phyloP scores from a whole-genome alignment of 2,113 vertebrate species.

The Percopsis transmontana region DNA sequence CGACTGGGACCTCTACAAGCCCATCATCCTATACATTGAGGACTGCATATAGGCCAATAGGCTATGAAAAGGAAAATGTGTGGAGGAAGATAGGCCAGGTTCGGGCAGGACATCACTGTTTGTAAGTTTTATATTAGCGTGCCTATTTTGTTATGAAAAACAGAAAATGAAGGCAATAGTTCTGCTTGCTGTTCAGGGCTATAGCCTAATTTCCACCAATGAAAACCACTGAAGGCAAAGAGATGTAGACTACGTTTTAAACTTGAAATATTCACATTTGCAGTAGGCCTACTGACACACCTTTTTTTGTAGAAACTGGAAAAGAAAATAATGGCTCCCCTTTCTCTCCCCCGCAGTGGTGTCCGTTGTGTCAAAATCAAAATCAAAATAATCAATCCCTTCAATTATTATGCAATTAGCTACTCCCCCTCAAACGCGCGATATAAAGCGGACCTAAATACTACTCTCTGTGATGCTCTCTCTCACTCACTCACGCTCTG shows the following conservation, averaged over 20 bases:
- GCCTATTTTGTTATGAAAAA: too few relatives aligned
- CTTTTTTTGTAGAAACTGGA: not conserved
- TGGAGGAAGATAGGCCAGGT: not conserved
- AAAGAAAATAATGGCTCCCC: not conserved
- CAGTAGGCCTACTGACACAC: not conserved
- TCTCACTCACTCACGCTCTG: not conserved
- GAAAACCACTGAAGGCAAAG: too few relatives aligned
- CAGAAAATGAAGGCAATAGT: too few relatives aligned
- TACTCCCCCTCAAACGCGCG: conserved; percentile 1
- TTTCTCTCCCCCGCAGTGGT: not conserved
- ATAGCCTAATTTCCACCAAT: too few relatives aligned
- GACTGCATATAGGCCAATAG: conserved; percentile 8
- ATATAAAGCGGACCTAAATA: conserved; percentile 6
- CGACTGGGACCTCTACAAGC: too few relatives aligned
- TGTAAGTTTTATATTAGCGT: too few relatives aligned
- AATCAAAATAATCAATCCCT: not conserved
- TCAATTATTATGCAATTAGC: conserved; percentile 15
- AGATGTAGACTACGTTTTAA: too few relatives aligned
- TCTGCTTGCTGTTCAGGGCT: too few relatives aligned
- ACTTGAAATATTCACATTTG: too few relatives aligned
- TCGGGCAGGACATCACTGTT: not conserved
- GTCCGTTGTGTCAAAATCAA: conserved; percentile 1
- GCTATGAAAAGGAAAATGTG: not conserved
- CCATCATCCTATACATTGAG: conserved; percentile 23
- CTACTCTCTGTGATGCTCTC: not conserved